Conservation (phyloP, 2,113 vertebrate genomes). For the Gnathonemus longibarbis region DNA sequence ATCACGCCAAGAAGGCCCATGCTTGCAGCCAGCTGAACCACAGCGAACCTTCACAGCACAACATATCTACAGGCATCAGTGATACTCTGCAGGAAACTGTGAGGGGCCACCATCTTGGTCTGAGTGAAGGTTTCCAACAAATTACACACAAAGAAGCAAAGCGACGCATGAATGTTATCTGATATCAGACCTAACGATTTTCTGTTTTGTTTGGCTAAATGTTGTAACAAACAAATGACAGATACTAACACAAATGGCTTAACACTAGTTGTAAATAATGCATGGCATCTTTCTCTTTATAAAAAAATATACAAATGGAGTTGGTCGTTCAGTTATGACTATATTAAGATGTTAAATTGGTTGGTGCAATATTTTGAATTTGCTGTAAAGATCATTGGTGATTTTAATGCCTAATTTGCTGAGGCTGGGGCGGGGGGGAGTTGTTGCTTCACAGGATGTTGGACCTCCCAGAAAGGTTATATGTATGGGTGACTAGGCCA, state of each 20-base stretch:
- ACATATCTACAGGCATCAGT: conserved; percentile 11
- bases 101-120: neutral
- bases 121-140: neutral
- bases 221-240: neutral
- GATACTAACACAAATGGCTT: neutral
- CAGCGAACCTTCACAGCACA: conserved; percentile 22
- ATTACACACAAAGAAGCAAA: neutral
- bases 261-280: neutral
- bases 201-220: neutral
- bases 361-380: neutral
- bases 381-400: neutral
- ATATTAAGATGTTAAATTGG: neutral
- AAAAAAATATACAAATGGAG: neutral
- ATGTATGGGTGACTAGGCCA: neutral
- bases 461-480: neutral
- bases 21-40: conserved; percentile 33
- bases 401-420: neutral
- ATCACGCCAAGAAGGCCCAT: conserved; percentile 35
- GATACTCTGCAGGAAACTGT: conserved; percentile 34
- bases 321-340: neutral
- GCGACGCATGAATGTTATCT: neutral
- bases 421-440: neutral
- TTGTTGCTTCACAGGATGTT: neutral
- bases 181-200: neutral
- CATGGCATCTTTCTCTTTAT: neutral